phyloP scores from a whole-genome alignment of 2,113 vertebrate species.

The Equus quagga region DNA sequence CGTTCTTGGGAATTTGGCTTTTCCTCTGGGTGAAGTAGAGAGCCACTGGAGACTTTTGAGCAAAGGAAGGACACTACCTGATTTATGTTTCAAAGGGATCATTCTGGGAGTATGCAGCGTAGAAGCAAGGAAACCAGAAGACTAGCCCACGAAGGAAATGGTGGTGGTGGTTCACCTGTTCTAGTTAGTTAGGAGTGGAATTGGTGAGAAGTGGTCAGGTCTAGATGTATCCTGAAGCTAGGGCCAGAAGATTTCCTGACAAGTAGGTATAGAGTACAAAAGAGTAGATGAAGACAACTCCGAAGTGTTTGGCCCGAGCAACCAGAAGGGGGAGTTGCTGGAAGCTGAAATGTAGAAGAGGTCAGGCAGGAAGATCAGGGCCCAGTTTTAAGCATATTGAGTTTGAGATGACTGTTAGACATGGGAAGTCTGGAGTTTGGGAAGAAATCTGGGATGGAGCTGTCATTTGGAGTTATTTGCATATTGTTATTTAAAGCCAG shows the following conservation, averaged over 20 bases:
- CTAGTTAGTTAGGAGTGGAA: background rate
- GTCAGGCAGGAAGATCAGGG: too few relatives aligned
- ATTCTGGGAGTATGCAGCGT: background rate
- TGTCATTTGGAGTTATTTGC: background rate
- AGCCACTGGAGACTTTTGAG: background rate
- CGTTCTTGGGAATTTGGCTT: background rate
- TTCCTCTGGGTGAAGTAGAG: background rate
- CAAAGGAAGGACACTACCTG: background rate
- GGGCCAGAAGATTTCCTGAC: too few relatives aligned
- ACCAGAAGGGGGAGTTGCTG: background rate
- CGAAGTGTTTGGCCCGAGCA: rapidly evolving
- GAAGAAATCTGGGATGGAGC: background rate
- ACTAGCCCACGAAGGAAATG: background rate
- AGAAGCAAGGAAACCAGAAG: too few relatives aligned
- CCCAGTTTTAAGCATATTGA: background rate
- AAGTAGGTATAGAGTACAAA: background rate
- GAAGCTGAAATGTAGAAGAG: background rate
- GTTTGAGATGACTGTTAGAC: too few relatives aligned
- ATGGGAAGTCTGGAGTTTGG: too few relatives aligned
- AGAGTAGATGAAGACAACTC: background rate
- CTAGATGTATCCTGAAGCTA: background rate
- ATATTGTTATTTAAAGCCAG: background rate
- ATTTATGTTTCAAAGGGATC: background rate
- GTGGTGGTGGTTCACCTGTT: background rate
- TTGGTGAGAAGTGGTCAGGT: background rate